Conservation (phyloP, 2,888 invertebrate genomes). For the Chaetogeoica ovagalla region DNA sequence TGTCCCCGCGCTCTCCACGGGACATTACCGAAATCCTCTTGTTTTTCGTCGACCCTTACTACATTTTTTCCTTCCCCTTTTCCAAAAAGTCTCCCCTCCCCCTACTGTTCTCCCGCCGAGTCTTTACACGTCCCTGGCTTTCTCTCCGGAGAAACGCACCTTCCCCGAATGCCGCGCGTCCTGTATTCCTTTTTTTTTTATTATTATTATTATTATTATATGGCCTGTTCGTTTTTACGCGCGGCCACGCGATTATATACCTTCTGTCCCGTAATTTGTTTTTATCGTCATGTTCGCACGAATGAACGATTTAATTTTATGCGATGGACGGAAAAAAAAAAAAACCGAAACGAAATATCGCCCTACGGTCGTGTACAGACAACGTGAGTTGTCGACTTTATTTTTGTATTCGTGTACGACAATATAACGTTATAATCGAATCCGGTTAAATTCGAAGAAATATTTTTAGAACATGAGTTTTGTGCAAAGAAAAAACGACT, state of each 20-base stretch:
- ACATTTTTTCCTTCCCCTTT: not conserved
- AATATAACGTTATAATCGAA: too few species aligned
- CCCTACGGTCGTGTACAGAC: too few species aligned
- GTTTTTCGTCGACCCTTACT: conserved; percentile 41
- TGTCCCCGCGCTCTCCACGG: conserved; percentile 9
- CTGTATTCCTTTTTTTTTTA: too few species aligned
- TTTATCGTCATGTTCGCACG: conserved; percentile 48
- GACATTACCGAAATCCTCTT: conserved; percentile 52
- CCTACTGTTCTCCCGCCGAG: not conserved
- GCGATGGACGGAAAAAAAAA: not conserved
- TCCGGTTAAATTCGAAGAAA: too few species aligned
- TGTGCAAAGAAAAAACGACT: too few species aligned
- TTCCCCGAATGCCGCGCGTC: not conserved
- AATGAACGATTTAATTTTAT: conserved; percentile 47
- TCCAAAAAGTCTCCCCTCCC: not conserved
- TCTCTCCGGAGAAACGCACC: not conserved
- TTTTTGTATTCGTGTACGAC: too few species aligned
- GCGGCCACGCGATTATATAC: conserved; percentile 35
- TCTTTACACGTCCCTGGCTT: not conserved
- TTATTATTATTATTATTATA: conserved; percentile 36
- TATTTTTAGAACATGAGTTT: too few species aligned
- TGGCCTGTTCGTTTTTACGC: conserved; percentile 46
- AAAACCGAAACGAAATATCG: not conserved
- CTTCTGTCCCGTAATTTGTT: conserved; percentile 33
- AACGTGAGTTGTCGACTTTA: too few species aligned